Evolutionary conservation across 53 echinoderm and acorn worm species (phyloP).

Genomic region (Paelopatides confundens): DNA sequence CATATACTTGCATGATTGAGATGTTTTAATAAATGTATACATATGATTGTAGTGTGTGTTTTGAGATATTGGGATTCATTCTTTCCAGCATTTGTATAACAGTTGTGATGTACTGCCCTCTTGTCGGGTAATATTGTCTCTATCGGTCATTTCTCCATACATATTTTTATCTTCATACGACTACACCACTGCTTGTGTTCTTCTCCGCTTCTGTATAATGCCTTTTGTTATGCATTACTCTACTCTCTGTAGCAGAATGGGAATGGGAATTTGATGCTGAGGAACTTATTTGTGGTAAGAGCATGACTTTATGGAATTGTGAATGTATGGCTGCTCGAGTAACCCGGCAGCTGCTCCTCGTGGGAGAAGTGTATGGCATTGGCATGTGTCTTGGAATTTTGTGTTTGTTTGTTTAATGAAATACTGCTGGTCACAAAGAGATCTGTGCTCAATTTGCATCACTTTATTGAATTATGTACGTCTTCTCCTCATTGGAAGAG

Average conservation of each 20-base stretch:
- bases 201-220: conserved; percentile 1
- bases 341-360: background rate
- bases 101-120: too few relatives aligned
- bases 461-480: background rate
- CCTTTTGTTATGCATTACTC: conserved; percentile 26
- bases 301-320: background rate
- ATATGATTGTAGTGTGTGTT: too few relatives aligned
- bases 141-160: background rate
- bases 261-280: conserved; percentile 89
- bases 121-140: too few relatives aligned
- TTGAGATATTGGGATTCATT: too few relatives aligned
- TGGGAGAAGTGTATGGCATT: background rate
- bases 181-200: conserved; percentile 4
- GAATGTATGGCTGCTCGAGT: background rate
- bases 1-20: background rate
- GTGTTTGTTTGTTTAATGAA: too few relatives aligned
- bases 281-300: conserved; percentile 87
- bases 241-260: conserved; percentile 71
- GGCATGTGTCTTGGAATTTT: background rate
- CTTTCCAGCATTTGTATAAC: too few relatives aligned
- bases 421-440: background rate
- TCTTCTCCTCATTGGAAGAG: too few relatives aligned
- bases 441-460: background rate
- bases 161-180: background rate
- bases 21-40: background rate